These are phyloP conservation scores for Drosophila leonis DNA, from an alignment of 2,888 invertebrate species.

Conservation along the genomic window DNA sequence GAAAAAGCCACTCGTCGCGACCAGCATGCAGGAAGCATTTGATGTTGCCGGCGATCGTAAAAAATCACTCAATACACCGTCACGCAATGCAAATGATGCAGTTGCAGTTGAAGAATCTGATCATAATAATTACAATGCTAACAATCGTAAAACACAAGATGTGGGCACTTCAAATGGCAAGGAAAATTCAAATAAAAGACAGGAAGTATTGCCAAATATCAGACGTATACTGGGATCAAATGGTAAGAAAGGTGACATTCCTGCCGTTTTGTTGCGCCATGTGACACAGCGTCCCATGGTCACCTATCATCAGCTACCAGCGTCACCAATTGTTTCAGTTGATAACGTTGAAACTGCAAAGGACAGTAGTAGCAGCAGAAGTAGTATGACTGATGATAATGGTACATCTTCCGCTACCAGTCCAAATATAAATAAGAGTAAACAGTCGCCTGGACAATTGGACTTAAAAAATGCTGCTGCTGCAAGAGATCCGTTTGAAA, in stretches of 20 bases:
- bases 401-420: conserved; percentile 45
- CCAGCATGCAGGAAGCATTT: conserved; percentile 24
- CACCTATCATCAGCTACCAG: conserved; percentile 78
- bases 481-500: conserved; percentile 8
- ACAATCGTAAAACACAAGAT: conserved; percentile 43
- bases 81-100: conserved; percentile 85
- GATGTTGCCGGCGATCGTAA: conserved; percentile 84
- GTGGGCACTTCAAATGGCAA: conserved; percentile 4
- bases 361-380: conserved; percentile 41
- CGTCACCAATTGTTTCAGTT: conserved; percentile 78
- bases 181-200: conserved; percentile 50
- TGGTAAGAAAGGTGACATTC: conserved; percentile 92
- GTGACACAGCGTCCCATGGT: conserved; percentile 87
- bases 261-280: conserved; percentile 90
- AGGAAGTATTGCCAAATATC: conserved; percentile 92
- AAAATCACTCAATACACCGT: conserved; percentile 91
- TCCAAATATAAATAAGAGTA: conserved; percentile 82
- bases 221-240: conserved; percentile 94
- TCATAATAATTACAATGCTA: conserved; percentile 18
- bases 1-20: conserved; percentile 37
- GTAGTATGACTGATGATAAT: conserved; percentile 36
- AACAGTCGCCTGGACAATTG: conserved; percentile 37
- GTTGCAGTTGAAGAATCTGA: conserved; percentile 31
- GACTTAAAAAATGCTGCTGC: conserved; percentile 62
- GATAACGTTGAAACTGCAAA: conserved; percentile 52